Conservation (phyloP, 2,797 vertebrate genomes). For the Xyrichtys novacula region DNA sequence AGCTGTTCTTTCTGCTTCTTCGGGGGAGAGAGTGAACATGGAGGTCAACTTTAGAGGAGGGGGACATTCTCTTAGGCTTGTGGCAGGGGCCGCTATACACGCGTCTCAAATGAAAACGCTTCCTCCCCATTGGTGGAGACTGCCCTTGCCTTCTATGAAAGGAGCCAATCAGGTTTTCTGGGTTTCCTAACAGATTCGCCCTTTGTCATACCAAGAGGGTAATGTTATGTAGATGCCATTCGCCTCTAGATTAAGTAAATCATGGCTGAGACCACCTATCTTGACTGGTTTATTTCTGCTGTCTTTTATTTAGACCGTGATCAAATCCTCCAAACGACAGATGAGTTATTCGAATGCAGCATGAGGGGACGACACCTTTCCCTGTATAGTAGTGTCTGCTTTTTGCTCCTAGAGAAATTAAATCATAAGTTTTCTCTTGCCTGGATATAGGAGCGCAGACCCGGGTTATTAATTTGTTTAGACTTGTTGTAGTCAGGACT, state of each 20-base stretch:
- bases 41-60: constrained; percentile 74
- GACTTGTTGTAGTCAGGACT: constrained; percentile 48
- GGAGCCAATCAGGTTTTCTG: constrained; percentile 66
- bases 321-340: constrained; percentile 19
- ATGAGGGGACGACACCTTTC: constrained; percentile 5
- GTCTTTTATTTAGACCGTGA: constrained; percentile 20
- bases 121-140: constrained; percentile 73
- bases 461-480: constrained; percentile 43
- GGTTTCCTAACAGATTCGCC: constrained; percentile 69
- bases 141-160: constrained; percentile 69
- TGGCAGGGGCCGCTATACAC: constrained; percentile 45
- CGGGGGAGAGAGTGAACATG: constrained; percentile 63
- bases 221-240: constrained; percentile 66
- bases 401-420: constrained; percentile 19
- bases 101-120: constrained; percentile 55
- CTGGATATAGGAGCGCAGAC: constrained; percentile 2
- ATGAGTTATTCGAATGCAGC: constrained; percentile 22
- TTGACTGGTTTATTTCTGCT: constrained; percentile 33
- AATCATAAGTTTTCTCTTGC: constrained; percentile 23
- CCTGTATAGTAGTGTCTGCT: constrained; percentile 23
- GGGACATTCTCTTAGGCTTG: constrained; percentile 54
- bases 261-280: constrained; percentile 45
- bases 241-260: constrained; percentile 65
- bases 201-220: constrained; percentile 75
- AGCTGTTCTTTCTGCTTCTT: constrained; percentile 78